Conservation (phyloP, 2,797 vertebrate genomes). For the Galago senegalensis region DNA sequence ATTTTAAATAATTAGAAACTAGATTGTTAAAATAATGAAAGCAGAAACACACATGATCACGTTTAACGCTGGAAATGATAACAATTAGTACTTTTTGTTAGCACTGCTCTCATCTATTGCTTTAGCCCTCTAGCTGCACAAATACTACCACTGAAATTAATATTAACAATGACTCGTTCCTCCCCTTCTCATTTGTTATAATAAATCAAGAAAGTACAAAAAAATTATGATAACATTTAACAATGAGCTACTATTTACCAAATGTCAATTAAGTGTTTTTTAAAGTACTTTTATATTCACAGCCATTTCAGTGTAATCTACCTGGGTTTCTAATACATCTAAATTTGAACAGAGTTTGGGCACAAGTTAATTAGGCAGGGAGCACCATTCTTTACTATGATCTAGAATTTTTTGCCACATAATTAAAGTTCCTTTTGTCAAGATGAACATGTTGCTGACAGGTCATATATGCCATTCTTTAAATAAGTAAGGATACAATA, state of each 20-base stretch:
- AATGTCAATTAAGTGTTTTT: not conserved
- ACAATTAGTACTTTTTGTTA: slow-evolving; percentile 47
- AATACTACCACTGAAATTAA: slow-evolving; percentile 46
- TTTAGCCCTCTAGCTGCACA: not conserved
- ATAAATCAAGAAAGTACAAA: not conserved
- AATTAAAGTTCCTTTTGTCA: slow-evolving; percentile 3
- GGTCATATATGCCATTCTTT: not conserved
- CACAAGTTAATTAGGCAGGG: not conserved
- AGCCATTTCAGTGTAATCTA: not conserved
- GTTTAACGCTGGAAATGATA: slow-evolving; percentile 42
- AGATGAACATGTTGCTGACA: not conserved
- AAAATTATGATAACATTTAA: not conserved
- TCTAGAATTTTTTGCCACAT: not conserved
- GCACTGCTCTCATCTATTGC: not conserved
- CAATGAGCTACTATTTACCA: not conserved
- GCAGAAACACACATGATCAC: not conserved
- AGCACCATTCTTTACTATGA: not conserved
- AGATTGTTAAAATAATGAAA: slow-evolving; percentile 53
- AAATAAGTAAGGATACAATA: not conserved
- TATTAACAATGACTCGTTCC: not conserved
- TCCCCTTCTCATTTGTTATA: not conserved
- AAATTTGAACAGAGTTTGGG: not conserved
- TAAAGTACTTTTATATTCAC: not conserved
- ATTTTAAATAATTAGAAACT: slow-evolving; percentile 74
- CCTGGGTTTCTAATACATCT: not conserved